A percentile compares a stretch with the other conserved stretches of the same genome.
These are phyloP conservation scores for Notoglanidium macrostoma DNA, from an alignment of 2,797 vertebrate genomes.

Conservation along the genomic window DNA sequence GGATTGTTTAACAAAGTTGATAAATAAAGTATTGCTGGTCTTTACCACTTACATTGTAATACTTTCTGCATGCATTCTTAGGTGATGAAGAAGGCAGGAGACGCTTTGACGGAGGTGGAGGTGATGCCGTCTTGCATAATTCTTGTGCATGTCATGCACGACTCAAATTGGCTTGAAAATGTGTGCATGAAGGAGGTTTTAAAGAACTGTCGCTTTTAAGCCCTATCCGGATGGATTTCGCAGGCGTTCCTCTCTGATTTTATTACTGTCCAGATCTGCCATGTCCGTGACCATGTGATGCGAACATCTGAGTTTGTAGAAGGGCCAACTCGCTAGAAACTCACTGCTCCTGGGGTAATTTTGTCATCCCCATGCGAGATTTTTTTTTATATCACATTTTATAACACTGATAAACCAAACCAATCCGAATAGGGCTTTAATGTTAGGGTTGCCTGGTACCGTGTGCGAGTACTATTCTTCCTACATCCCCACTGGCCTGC, in stretches of 20 bases:
- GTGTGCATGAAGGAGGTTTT: background rate
- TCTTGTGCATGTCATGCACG: background rate
- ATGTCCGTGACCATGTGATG: background rate
- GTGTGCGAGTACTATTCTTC: no score
- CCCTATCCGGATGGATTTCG: background rate
- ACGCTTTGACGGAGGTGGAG: constrained; percentile 62
- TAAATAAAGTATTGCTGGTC: background rate
- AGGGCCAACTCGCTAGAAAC: background rate
- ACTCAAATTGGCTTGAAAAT: background rate
- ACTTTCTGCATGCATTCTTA: constrained; percentile 36
- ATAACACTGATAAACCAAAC: no score
- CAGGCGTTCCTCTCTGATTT: background rate
- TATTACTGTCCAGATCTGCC: no score
- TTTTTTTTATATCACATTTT: no score
- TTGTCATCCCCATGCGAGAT: background rate
- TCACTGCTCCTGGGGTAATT: no score
- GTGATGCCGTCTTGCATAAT: background rate
- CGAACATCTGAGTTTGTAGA: background rate
- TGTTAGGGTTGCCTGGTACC: background rate
- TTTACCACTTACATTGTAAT: background rate
- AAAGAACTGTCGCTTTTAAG: background rate
- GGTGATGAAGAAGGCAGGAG: constrained; percentile 58
- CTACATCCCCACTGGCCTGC: no score
- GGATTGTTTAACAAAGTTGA: background rate
- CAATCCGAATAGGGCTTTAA: background rate